Conservation (phyloP, 2,113 vertebrate species). For the Siphamia tubifer region DNA sequence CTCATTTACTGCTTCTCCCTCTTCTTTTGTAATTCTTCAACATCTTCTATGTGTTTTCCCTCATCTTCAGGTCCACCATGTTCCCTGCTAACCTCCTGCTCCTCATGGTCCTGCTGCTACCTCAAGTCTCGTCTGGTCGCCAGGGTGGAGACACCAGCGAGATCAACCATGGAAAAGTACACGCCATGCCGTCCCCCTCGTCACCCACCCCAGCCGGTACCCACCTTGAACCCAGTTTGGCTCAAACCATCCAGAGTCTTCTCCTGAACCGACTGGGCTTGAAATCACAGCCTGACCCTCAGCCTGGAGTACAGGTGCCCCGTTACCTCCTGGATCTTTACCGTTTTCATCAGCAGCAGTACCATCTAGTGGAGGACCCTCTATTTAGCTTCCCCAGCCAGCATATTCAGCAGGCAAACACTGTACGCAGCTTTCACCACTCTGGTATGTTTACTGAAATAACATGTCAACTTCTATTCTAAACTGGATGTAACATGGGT, state of each 20-base stretch:
- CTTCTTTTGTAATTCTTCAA: background rate
- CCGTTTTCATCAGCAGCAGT: conserved; percentile 80
- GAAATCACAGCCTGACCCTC: conserved; percentile 76
- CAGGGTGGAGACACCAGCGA: conserved; percentile 69
- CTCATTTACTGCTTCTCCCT: background rate
- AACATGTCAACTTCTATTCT: too few relatives aligned
- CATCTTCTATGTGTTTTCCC: background rate
- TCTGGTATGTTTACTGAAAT: conserved; percentile 67
- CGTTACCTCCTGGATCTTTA: conserved; percentile 83
- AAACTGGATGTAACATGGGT: too few relatives aligned
- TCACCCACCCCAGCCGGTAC: background rate
- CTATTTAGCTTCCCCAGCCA: conserved; percentile 77
- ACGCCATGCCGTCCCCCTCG: conserved; percentile 26
- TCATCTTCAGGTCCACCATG: conserved; percentile 81
- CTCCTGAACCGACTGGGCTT: conserved; percentile 72
- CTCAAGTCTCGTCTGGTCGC: conserved; percentile 79
- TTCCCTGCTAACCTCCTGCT: conserved; percentile 84
- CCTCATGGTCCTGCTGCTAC: conserved; percentile 84
- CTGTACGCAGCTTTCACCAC: conserved; percentile 82
- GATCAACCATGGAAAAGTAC: conserved; percentile 57
- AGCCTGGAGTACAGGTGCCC: conserved; percentile 70
- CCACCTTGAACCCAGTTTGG: conserved; percentile 62
- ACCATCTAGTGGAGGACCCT: conserved; percentile 77
- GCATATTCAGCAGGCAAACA: conserved; percentile 81
- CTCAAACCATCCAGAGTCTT: conserved; percentile 74